A percentile compares a stretch with the other conserved stretches of the same genome.
Evolutionary conservation across 2,113 vertebrate genomes (phyloP).

Genomic region (Lasiurus borealis): DNA sequence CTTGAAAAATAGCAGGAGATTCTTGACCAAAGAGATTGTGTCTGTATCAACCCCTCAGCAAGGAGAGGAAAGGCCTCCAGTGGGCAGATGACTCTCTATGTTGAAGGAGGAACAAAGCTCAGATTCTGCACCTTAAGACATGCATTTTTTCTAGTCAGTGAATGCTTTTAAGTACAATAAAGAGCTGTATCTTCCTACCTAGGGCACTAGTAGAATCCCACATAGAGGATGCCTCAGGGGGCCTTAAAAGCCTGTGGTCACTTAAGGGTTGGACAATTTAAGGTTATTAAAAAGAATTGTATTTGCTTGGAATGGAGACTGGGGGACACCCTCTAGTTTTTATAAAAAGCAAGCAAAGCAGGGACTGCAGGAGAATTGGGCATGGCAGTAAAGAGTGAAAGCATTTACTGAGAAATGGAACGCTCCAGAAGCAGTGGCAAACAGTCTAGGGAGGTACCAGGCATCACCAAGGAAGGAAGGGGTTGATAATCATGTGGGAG

Average conservation of each 20-base stretch:
- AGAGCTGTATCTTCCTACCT: neutral
- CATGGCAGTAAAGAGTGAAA: conserved; percentile 31
- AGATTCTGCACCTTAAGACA: neutral
- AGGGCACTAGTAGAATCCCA: neutral
- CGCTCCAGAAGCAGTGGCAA: neutral
- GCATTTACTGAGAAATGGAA: neutral
- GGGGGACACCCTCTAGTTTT: neutral
- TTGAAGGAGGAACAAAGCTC: neutral
- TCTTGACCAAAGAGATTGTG: conserved; percentile 1
- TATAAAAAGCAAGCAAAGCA: neutral
- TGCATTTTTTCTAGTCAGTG: neutral
- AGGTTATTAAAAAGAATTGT: conserved; percentile 21
- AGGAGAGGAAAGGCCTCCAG: neutral
- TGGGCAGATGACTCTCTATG: neutral
- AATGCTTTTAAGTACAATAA: conserved; percentile 2
- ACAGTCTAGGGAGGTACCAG: neutral
- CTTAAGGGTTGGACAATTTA: neutral
- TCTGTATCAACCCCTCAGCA: neutral
- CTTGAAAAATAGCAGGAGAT: neutral
- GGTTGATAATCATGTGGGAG: neutral
- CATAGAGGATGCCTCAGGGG: neutral
- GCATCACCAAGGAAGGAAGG: neutral
- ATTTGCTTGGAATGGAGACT: neutral
- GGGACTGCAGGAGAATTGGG: neutral
- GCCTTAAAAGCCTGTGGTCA: conserved; percentile 14